These are phyloP conservation scores for Formica aserva DNA, from an alignment of 2,888 invertebrate species.

Conservation along the genomic window DNA sequence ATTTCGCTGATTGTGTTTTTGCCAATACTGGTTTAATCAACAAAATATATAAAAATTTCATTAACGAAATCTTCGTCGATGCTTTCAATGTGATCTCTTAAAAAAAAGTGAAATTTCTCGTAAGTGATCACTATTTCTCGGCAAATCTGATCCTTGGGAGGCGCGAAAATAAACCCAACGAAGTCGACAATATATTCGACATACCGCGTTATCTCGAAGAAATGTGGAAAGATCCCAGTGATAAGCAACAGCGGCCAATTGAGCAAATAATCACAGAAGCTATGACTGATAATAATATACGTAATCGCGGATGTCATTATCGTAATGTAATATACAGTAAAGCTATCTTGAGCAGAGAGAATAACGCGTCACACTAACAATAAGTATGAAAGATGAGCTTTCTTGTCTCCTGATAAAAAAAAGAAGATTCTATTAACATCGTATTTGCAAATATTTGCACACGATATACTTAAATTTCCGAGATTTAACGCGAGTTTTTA, in stretches of 20 bases:
- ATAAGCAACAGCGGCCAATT: constrained; percentile 65
- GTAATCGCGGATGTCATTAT: constrained; percentile 53
- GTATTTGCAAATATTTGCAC: constrained; percentile 4
- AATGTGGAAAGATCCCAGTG: constrained; percentile 35
- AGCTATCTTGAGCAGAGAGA: constrained; percentile 28
- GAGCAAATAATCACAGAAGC: constrained; percentile 73
- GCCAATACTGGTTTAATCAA: neutral
- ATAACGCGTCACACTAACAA: neutral
- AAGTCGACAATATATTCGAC: constrained; percentile 10
- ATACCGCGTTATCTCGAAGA: constrained; percentile 7
- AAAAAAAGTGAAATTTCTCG: neutral
- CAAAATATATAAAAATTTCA: neutral
- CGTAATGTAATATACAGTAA: constrained; percentile 59
- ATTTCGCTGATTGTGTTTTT: neutral
- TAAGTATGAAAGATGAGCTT: constrained; percentile 12
- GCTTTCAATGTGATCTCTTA: neutral
- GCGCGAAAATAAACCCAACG: neutral
- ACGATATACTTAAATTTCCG: constrained; percentile 3
- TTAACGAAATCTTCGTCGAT: neutral
- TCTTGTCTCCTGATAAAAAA: neutral
- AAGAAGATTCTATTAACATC: constrained; percentile 2
- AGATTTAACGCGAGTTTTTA: neutral
- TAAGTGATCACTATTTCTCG: neutral
- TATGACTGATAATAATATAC: constrained; percentile 63
- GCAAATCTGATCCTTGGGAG: neutral